These are phyloP conservation scores for Shargacucullia verbasci DNA, from an alignment of 2,888 invertebrate genomes.

Conservation along the genomic window DNA sequence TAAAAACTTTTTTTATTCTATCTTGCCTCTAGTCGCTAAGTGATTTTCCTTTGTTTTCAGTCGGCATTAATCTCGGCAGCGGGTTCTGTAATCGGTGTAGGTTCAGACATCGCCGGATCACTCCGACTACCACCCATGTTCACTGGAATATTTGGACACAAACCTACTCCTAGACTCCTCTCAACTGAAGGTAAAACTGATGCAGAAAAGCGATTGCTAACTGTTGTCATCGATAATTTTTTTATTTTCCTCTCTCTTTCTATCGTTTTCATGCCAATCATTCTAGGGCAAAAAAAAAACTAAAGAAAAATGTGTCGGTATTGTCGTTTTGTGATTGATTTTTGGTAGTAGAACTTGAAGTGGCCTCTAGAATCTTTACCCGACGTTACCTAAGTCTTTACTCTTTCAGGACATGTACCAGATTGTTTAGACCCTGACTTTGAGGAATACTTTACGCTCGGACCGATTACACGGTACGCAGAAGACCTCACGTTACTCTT, in stretches of 20 bases:
- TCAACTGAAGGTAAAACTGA: conserved; percentile 87
- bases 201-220: too few species aligned
- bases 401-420: conserved; percentile 90
- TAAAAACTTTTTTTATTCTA: too few species aligned
- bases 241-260: too few species aligned
- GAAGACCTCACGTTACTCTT: conserved; percentile 94
- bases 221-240: too few species aligned
- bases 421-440: conserved; percentile 90
- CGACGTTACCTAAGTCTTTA: neutral
- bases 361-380: too few species aligned
- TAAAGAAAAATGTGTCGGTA: too few species aligned
- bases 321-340: too few species aligned
- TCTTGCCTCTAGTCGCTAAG: too few species aligned
- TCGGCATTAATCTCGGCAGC: conserved; percentile 93
- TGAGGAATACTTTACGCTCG: conserved; percentile 93
- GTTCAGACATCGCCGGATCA: conserved; percentile 97
- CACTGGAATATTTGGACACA: conserved; percentile 98
- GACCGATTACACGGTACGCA: conserved; percentile 96
- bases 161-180: conserved; percentile 92
- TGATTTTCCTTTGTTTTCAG: conserved; percentile 76
- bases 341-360: too few species aligned
- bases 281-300: too few species aligned
- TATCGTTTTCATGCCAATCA: too few species aligned
- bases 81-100: conserved; percentile 94
- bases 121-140: conserved; percentile 96